Percentiles rank a stretch among this genome's conserved stretches.
These are phyloP conservation scores for Antheraea assamensis DNA, from an alignment of 2,888 invertebrate species.

Conservation along the genomic window DNA sequence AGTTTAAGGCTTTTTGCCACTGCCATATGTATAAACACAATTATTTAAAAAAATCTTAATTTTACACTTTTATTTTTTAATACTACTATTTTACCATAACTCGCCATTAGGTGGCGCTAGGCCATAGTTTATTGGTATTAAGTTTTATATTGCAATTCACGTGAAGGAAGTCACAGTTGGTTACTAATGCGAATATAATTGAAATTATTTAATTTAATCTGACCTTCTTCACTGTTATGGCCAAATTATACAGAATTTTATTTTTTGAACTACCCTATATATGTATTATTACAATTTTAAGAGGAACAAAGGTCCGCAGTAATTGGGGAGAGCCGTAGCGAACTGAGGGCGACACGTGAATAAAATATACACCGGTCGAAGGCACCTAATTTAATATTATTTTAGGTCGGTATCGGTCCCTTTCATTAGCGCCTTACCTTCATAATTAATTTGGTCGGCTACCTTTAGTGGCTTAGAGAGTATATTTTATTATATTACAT, in stretches of 20 bases:
- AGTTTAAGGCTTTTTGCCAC: no score
- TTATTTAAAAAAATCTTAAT: no score
- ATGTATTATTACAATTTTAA: constrained; percentile 14
- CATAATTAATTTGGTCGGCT: constrained; percentile 33
- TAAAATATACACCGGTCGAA: constrained; percentile 32
- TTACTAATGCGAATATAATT: neutral
- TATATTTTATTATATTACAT: constrained; percentile 15
- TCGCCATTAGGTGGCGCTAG: no score
- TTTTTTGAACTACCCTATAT: neutral
- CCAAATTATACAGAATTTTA: neutral
- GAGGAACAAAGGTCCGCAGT: constrained; percentile 13
- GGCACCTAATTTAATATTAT: constrained; percentile 35
- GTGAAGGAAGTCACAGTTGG: no score
- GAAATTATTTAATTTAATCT: neutral
- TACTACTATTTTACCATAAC: no score
- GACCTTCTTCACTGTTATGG: neutral
- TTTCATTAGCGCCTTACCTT: constrained; percentile 35
- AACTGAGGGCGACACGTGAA: constrained; percentile 28
- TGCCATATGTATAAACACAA: no score
- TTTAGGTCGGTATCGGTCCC: constrained; percentile 35
- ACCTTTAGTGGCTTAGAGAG: constrained; percentile 15
- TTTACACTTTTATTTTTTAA: no score
- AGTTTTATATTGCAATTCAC: no score
- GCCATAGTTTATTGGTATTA: no score
- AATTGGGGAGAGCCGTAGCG: constrained; percentile 15